Percentiles rank a stretch among this genome's conserved stretches.
These are phyloP conservation scores for Plemyria rubiginata DNA, from an alignment of 2,888 invertebrate genomes.

Conservation along the genomic window DNA sequence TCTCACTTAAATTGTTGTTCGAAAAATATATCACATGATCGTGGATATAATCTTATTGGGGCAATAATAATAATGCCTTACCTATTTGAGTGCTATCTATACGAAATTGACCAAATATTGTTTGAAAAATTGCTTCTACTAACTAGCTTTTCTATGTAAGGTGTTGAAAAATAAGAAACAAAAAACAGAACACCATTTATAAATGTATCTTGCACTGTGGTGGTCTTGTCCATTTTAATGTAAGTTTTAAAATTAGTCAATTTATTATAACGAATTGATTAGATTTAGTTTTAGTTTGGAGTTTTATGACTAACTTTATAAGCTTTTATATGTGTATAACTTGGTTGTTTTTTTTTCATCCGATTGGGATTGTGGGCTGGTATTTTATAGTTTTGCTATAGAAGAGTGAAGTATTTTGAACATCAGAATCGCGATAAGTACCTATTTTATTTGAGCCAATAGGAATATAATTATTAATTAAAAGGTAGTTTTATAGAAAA, in stretches of 20 bases:
- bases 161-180: slow-evolving; percentile 58
- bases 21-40: slow-evolving; percentile 37
- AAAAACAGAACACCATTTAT: slow-evolving; percentile 48
- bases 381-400: slow-evolving; percentile 46
- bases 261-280: slow-evolving; percentile 68
- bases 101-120: slow-evolving; percentile 72
- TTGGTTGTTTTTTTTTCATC: slow-evolving; percentile 61
- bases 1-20: slow-evolving; percentile 72
- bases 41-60: slow-evolving; percentile 61
- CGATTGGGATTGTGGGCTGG: slow-evolving; percentile 71
- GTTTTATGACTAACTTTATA: slow-evolving; percentile 64
- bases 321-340: slow-evolving; percentile 73
- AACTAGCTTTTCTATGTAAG: slow-evolving; percentile 70
- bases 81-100: slow-evolving; percentile 60
- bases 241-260: slow-evolving; percentile 77
- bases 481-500: background rate
- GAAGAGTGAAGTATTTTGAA: slow-evolving; percentile 28
- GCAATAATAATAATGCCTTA: slow-evolving; percentile 69
- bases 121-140: slow-evolving; percentile 62
- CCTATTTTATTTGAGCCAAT: slow-evolving; percentile 17
- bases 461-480: slow-evolving; percentile 6
- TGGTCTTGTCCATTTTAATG: slow-evolving; percentile 69
- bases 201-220: slow-evolving; percentile 57
- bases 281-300: slow-evolving; percentile 61
- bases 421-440: slow-evolving; percentile 27